Conservation (phyloP, 2,888 invertebrate species). For the Eupithecia pulchellata region DNA sequence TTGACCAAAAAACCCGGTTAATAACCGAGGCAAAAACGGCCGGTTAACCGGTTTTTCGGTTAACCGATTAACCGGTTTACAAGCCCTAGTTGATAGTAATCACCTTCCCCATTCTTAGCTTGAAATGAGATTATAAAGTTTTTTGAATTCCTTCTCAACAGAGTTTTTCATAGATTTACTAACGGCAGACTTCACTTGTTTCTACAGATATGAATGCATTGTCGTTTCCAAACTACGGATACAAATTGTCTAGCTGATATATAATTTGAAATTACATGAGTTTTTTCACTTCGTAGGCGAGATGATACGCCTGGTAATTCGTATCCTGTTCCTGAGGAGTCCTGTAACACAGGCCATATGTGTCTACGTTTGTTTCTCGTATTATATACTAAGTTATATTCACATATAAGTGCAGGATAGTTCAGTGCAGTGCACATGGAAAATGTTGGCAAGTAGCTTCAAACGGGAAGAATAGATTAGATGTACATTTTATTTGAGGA, state of each 20-base stretch:
- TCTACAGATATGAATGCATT: constrained; percentile 51
- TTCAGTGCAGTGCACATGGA: constrained; percentile 56
- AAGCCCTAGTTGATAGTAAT: neutral
- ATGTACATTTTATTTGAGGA: constrained; percentile 47
- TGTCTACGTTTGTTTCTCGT: constrained; percentile 52
- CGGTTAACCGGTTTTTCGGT: no score
- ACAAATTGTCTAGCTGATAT: constrained; percentile 75
- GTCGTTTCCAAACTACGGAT: constrained; percentile 64
- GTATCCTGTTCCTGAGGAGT: constrained; percentile 93
- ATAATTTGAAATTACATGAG: constrained; percentile 94
- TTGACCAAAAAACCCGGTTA: no score
- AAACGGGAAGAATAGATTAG: constrained; percentile 42
- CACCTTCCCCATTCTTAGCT: neutral
- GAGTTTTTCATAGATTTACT: neutral
- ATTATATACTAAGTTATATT: constrained; percentile 38
- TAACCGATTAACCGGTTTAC: no score
- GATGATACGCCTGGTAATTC: constrained; percentile 98
- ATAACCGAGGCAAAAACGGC: no score
- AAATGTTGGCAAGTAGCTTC: constrained; percentile 44
- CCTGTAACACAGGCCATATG: constrained; percentile 90
- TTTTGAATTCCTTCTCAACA: neutral
- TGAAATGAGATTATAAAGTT: neutral
- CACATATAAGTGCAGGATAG: constrained; percentile 43
- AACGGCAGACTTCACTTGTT: constrained; percentile 55
- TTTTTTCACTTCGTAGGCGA: constrained; percentile 99